Evolutionary conservation across 2,113 vertebrate genomes (phyloP).

Genomic region (Calidris pygmaea): DNA sequence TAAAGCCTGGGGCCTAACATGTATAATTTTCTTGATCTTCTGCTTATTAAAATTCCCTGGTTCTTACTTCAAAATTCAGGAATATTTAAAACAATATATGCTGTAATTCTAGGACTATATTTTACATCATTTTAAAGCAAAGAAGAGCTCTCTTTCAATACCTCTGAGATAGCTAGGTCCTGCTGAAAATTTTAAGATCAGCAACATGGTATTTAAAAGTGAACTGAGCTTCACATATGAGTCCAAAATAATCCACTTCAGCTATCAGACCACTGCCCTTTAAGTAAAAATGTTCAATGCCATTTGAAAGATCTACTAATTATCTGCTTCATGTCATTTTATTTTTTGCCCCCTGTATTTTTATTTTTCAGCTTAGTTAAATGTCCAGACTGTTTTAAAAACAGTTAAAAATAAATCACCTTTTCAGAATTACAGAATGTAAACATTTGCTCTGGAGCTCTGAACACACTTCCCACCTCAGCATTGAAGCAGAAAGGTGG

Average conservation of each 20-base stretch:
- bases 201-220: background rate
- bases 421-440: background rate
- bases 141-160: background rate
- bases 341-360: background rate
- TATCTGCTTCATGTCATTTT: background rate
- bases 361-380: background rate
- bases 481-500: background rate
- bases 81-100: background rate
- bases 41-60: background rate
- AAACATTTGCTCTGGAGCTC: background rate
- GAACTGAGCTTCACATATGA: background rate
- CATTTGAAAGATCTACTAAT: background rate
- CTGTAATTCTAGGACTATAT: background rate
- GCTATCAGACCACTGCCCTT: background rate
- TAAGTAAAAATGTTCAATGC: background rate
- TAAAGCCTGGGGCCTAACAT: background rate
- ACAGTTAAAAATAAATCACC: background rate
- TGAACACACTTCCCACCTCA: background rate
- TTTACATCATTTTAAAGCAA: background rate
- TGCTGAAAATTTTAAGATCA: background rate
- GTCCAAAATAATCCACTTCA: background rate
- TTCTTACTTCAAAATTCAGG: conserved; percentile 4
- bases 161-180: background rate
- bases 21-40: background rate
- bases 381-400: fast-evolving